A percentile compares a stretch with the other conserved stretches of the same genome.
These are phyloP conservation scores for Tor tambroides DNA, from an alignment of 2,113 vertebrate species.

Conservation along the genomic window DNA sequence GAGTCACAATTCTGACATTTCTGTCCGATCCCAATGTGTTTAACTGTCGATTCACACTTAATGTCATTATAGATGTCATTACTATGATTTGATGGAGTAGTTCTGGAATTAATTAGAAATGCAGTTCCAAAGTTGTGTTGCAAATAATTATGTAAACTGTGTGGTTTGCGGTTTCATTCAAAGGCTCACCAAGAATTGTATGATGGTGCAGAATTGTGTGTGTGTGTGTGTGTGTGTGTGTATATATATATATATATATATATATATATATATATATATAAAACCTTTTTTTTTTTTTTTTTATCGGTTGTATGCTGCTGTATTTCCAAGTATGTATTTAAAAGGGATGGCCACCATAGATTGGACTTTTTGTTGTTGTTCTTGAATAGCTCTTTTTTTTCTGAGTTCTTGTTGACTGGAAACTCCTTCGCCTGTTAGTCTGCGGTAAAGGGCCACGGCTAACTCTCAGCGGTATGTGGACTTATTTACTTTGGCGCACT, in stretches of 20 bases:
- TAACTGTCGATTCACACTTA: neutral
- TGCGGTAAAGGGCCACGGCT: neutral
- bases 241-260: no score
- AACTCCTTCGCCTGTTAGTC: slow-evolving; percentile 1
- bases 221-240: no score
- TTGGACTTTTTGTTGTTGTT: neutral
- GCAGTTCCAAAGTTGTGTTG: neutral
- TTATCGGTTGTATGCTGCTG: no score
- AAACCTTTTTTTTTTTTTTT: no score
- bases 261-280: no score
- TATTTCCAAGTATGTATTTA: neutral
- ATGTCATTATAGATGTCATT: neutral
- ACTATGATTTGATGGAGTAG: neutral
- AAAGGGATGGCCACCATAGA: neutral
- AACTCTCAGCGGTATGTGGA: slow-evolving; percentile 12
- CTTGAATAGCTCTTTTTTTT: neutral
- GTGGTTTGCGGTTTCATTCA: neutral
- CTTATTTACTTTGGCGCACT: slow-evolving; percentile 16
- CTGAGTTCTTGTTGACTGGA: slow-evolving; percentile 10
- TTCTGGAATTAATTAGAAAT: neutral
- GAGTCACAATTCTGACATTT: neutral
- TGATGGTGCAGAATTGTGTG: no score
- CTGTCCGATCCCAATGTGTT: neutral
- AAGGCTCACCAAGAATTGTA: no score
- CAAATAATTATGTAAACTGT: slow-evolving; percentile 6